Conservation (phyloP, 2,888 invertebrate species). For the Folsomia manolachei region DNA sequence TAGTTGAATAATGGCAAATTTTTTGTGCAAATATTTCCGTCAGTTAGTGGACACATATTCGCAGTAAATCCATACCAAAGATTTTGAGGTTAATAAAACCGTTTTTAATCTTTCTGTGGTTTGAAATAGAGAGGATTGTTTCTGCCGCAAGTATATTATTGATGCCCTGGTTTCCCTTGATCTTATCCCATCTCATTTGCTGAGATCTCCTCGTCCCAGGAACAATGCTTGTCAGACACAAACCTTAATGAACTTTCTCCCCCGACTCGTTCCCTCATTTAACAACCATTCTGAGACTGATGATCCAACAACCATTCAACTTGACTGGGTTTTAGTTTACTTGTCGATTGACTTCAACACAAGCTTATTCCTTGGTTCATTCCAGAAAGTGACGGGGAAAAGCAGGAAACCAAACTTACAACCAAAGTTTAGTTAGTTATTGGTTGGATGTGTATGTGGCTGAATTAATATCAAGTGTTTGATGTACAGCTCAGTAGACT, state of each 20-base stretch:
- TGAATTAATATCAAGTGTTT: neutral
- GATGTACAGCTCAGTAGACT: neutral
- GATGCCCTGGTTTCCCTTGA: too few relatives aligned
- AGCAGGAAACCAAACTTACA: neutral
- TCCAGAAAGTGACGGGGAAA: neutral
- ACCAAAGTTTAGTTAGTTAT: too few relatives aligned
- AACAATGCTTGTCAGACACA: neutral
- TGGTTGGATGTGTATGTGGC: neutral
- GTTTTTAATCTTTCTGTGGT: too few relatives aligned
- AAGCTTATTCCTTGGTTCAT: neutral
- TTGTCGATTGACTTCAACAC: slow-evolving; percentile 7
- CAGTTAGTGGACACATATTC: neutral
- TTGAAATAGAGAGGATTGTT: too few relatives aligned
- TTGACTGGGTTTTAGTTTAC: neutral
- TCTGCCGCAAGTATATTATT: too few relatives aligned
- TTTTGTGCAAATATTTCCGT: neutral
- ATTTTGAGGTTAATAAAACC: too few relatives aligned
- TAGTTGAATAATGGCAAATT: neutral
- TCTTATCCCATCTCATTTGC: too few relatives aligned
- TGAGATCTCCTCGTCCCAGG: too few relatives aligned
- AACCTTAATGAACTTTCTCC: neutral
- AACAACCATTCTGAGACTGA: too few relatives aligned
- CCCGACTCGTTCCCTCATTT: neutral
- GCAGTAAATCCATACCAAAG: too few relatives aligned
- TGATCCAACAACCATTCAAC: neutral